phyloP scores from a whole-genome alignment of 2,113 vertebrate species.

The Varanus komodoensis region DNA sequence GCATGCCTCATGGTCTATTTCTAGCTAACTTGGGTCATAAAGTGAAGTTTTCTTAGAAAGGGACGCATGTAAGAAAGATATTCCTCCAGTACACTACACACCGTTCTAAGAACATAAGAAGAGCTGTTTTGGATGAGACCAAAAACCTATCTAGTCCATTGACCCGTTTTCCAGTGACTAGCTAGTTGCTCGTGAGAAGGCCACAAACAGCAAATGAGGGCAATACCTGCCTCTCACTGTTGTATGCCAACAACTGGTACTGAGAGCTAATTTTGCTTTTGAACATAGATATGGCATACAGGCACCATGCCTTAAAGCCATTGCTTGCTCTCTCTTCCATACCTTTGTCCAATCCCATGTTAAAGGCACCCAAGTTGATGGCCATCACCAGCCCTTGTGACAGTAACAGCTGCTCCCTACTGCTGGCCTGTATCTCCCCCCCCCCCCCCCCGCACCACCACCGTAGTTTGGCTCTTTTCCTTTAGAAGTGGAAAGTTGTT shows the following conservation, averaged over 20 bases:
- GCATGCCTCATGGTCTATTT: background rate
- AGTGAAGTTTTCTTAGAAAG: background rate
- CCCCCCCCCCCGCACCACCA: too few species aligned
- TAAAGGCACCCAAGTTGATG: background rate
- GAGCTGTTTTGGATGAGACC: background rate
- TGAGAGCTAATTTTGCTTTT: background rate
- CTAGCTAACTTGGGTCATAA: background rate
- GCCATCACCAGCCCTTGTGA: background rate
- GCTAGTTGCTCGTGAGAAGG: background rate
- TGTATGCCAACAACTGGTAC: background rate
- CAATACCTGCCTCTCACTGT: too few species aligned
- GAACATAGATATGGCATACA: background rate
- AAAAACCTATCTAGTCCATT: background rate
- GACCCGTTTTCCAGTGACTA: background rate
- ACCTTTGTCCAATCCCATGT: background rate
- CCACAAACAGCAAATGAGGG: background rate
- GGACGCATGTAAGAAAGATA: background rate
- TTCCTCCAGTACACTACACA: background rate
- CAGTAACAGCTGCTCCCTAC: background rate
- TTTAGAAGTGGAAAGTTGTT: background rate
- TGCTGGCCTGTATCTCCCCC: background rate
- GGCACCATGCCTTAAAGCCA: background rate
- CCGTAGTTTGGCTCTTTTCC: background rate
- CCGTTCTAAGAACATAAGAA: background rate
- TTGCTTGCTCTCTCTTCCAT: background rate